Percentiles rank a stretch among this genome's conserved stretches.
Conservation (phyloP, 2,888 invertebrate species). For the Dichetophora obliterata region DNA sequence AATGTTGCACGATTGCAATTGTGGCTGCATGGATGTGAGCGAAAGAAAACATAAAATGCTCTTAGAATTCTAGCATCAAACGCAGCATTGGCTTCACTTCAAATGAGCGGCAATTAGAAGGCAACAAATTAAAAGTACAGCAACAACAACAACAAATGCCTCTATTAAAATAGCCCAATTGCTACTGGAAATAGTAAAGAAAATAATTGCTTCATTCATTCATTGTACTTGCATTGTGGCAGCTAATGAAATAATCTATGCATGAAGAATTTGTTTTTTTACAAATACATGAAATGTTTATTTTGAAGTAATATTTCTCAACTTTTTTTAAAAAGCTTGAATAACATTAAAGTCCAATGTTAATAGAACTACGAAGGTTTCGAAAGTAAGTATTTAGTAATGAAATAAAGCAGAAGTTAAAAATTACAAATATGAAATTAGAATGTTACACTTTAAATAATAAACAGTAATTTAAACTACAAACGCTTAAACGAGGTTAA, state of each 20-base stretch:
- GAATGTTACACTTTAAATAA: too few relatives aligned
- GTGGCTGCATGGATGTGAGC: not conserved
- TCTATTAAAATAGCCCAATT: not conserved
- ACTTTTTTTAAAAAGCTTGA: too few relatives aligned
- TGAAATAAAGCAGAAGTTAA: too few relatives aligned
- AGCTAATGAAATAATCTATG: not conserved
- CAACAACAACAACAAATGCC: not conserved
- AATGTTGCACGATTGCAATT: not conserved
- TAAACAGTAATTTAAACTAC: too few relatives aligned
- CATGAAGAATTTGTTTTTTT: too few relatives aligned
- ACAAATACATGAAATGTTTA: too few relatives aligned
- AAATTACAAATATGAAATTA: too few relatives aligned
- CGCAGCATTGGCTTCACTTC: not conserved
- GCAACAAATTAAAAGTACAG: not conserved
- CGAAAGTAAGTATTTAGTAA: too few relatives aligned
- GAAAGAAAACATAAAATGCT: not conserved
- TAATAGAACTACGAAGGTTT: too few relatives aligned
- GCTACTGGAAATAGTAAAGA: not conserved
- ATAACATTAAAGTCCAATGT: too few relatives aligned
- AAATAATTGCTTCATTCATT: not conserved
- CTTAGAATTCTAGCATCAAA: not conserved
- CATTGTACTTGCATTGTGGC: not conserved
- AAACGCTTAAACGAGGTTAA: too few relatives aligned
- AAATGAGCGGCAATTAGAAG: not conserved
- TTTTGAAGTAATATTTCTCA: too few relatives aligned